phyloP scores from a whole-genome alignment of 2,888 invertebrate species.

The Amorpha juglandis region DNA sequence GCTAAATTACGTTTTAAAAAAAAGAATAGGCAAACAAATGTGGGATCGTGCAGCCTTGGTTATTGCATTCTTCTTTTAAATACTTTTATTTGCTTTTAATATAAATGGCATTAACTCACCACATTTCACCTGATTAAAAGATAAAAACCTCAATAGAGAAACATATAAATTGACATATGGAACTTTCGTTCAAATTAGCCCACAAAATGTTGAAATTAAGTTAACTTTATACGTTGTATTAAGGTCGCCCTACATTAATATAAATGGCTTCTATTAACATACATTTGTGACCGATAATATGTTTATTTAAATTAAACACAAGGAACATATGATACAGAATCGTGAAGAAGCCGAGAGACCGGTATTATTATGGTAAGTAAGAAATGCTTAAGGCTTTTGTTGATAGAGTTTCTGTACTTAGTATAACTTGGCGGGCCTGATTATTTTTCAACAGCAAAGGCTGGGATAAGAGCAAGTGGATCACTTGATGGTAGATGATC shows the following conservation, averaged over 20 bases:
- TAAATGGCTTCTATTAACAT: conserved; percentile 39
- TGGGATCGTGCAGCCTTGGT: neutral
- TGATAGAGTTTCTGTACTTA: too few species aligned
- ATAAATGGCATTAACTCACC: too few species aligned
- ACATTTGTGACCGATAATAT: conserved; percentile 15
- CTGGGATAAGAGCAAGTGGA: too few species aligned
- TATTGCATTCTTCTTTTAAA: neutral
- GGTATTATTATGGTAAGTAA: too few species aligned
- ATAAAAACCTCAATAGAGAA: neutral
- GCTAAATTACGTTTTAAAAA: too few species aligned
- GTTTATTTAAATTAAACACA: neutral
- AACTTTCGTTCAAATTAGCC: conserved; percentile 7
- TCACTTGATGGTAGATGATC: too few species aligned
- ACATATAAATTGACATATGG: conserved; percentile 6
- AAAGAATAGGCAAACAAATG: neutral
- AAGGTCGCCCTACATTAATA: conserved; percentile 36
- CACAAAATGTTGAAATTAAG: conserved; percentile 17
- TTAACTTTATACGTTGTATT: conserved; percentile 14
- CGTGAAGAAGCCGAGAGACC: too few species aligned
- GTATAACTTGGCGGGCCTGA: too few species aligned
- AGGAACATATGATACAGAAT: too few species aligned
- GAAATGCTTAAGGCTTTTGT: too few species aligned
- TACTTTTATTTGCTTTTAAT: neutral
- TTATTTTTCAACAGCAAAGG: too few species aligned
- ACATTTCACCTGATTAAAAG: too few species aligned